Percentiles rank a stretch among this genome's conserved stretches.
Evolutionary conservation across 2,113 vertebrate species (phyloP).

Genomic region (Tenrec ecaudatus): DNA sequence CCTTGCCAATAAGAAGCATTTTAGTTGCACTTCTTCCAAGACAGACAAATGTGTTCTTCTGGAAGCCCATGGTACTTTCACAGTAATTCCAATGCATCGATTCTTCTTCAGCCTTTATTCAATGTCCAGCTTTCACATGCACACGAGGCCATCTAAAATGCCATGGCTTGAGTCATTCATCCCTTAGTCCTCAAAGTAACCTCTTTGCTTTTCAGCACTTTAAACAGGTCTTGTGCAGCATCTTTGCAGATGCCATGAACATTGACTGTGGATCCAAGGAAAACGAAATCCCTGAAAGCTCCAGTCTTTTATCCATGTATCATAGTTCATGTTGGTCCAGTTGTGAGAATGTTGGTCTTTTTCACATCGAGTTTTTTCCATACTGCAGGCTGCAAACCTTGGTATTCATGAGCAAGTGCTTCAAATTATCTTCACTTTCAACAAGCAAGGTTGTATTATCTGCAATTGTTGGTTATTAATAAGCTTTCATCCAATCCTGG

Average conservation of each 20-base stretch:
- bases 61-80: not conserved
- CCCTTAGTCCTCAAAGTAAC: not conserved
- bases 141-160: not conserved
- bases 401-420: not conserved
- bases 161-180: too few species aligned
- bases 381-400: not conserved
- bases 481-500: too few species aligned
- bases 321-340: not conserved
- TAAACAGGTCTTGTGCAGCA: not conserved
- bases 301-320: not conserved
- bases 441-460: not conserved
- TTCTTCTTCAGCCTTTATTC: not conserved
- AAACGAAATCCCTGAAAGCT: not conserved
- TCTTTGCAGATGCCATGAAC: not conserved
- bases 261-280: not conserved
- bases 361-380: not conserved
- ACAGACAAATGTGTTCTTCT: not conserved
- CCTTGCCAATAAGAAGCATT: not conserved
- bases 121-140: not conserved
- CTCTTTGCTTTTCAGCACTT: not conserved
- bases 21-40: not conserved
- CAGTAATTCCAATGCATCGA: not conserved
- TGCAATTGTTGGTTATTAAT: not conserved
- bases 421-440: not conserved
- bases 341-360: not conserved